Conservation (phyloP, 1,140 invertebrate genomes). For the Drosophila miranda region DNA sequence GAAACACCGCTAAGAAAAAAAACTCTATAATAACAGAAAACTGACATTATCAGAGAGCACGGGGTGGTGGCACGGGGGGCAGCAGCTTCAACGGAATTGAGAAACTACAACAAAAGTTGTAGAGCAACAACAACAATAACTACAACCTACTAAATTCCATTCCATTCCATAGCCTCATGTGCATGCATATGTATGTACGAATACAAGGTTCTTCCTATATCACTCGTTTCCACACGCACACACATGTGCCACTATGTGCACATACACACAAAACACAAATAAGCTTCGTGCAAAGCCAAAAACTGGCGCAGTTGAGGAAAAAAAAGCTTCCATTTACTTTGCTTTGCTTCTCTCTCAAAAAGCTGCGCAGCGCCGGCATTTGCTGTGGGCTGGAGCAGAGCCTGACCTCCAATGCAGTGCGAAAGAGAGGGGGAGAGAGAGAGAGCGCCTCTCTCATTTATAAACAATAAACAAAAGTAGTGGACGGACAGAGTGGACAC, state of each 20-base stretch:
- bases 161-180: constrained; percentile 78
- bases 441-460: constrained; percentile 67
- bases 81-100: constrained; percentile 24
- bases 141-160: constrained; percentile 74
- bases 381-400: constrained; percentile 19
- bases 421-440: constrained; percentile 16
- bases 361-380: constrained; percentile 57
- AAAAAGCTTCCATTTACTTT: no score
- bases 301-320: constrained; percentile 2
- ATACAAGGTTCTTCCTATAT: constrained; percentile 81
- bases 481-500: constrained; percentile 42
- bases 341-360: no score
- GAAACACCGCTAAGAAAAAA: background rate
- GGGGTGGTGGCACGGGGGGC: background rate
- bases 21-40: constrained; percentile 15
- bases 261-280: constrained; percentile 35
- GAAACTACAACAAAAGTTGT: constrained; percentile 20
- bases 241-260: constrained; percentile 21
- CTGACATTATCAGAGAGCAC: constrained; percentile 11
- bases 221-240: constrained; percentile 39
- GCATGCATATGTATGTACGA: constrained; percentile 4
- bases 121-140: constrained; percentile 41
- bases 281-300: constrained; percentile 39
- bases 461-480: constrained; percentile 81
- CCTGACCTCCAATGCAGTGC: constrained; percentile 64